These are phyloP conservation scores for Corvus cornix DNA, from an alignment of 2,113 vertebrate species.

Conservation along the genomic window DNA sequence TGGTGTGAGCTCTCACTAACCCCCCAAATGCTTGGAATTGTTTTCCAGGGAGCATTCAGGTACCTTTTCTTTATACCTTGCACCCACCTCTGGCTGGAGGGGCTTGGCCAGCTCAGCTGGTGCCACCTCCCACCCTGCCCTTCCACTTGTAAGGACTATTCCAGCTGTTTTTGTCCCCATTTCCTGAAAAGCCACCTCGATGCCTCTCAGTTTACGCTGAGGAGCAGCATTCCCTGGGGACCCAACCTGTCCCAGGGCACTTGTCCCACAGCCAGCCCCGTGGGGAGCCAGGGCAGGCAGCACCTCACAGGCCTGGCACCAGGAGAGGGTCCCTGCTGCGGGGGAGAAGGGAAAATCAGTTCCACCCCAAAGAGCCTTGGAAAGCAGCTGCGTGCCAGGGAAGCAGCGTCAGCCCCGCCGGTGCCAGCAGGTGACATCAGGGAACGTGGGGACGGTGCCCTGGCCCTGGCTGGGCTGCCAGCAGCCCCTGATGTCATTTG, in stretches of 20 bases:
- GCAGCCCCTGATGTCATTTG: background rate
- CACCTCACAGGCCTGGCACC: background rate
- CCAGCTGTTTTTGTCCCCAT: background rate
- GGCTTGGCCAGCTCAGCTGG: background rate
- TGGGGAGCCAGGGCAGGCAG: background rate
- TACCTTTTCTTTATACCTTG: background rate
- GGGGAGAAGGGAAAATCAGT: background rate
- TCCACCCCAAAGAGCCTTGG: background rate
- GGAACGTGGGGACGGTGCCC: background rate
- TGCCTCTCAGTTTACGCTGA: background rate
- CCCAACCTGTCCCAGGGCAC: background rate
- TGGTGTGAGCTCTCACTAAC: rapidly evolving
- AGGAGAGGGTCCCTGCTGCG: background rate
- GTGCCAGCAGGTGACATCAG: conserved; percentile 45
- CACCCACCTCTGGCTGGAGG: background rate
- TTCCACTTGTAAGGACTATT: rapidly evolving
- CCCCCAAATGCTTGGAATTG: background rate
- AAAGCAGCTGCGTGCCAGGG: background rate
- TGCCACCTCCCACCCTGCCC: background rate
- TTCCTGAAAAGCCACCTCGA: background rate
- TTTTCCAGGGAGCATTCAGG: background rate
- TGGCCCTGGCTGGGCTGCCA: background rate
- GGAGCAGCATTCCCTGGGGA: background rate
- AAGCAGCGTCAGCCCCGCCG: background rate
- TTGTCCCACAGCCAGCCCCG: background rate